phyloP scores from a whole-genome alignment of 1,140 invertebrate genomes.

The Ganaspis sp. region DNA sequence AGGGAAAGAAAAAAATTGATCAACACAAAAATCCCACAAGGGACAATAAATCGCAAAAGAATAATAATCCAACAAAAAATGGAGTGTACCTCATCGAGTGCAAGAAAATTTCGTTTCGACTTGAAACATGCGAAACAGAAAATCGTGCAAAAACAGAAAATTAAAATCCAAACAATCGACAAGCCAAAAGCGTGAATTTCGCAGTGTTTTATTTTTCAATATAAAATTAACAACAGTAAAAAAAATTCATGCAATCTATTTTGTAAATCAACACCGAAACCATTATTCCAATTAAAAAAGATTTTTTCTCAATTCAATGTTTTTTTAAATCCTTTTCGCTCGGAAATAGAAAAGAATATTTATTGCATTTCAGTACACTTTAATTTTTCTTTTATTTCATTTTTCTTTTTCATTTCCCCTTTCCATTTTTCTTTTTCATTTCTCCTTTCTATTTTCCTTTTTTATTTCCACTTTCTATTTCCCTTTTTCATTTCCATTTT shows the following conservation, averaged over 20 bases:
- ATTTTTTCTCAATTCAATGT: too few relatives aligned
- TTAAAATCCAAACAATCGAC: constrained; percentile 44
- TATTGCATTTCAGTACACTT: too few relatives aligned
- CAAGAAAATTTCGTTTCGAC: constrained; percentile 54
- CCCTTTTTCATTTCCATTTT: too few relatives aligned
- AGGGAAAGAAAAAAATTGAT: constrained; percentile 52
- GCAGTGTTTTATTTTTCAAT: too few relatives aligned
- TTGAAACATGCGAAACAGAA: background rate
- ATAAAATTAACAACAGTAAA: background rate
- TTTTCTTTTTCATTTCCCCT: too few relatives aligned
- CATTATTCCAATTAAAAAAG: too few relatives aligned
- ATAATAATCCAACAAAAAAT: constrained; percentile 62
- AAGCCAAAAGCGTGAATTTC: background rate
- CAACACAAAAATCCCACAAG: constrained; percentile 50
- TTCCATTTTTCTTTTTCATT: too few relatives aligned
- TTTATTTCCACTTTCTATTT: too few relatives aligned
- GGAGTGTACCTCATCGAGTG: constrained; percentile 55
- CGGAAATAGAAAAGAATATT: too few relatives aligned
- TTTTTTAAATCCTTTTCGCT: too few relatives aligned
- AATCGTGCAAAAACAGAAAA: constrained; percentile 44
- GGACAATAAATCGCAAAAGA: constrained; percentile 57
- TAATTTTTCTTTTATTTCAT: too few relatives aligned
- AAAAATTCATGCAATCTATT: background rate
- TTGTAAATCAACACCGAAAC: background rate
- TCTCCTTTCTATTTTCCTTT: too few relatives aligned